phyloP scores from a whole-genome alignment of 2,888 invertebrate genomes.

The Lathronympha strigana region DNA sequence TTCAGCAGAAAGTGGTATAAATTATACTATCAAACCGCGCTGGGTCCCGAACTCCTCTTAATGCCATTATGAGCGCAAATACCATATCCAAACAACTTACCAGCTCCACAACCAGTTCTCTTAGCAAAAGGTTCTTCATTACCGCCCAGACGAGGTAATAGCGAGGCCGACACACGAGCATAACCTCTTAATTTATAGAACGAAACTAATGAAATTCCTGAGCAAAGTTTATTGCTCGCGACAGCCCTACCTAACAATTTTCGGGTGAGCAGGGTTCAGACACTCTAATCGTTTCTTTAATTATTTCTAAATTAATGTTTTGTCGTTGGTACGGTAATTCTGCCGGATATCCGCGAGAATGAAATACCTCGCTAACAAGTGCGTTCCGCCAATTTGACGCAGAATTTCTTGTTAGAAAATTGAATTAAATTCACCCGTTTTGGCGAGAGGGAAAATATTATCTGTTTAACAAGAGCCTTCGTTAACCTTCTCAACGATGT shows the following conservation, averaged over 20 bases:
- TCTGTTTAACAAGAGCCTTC: slow-evolving; percentile 1
- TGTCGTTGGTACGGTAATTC: slow-evolving; percentile 62
- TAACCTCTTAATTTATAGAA: slow-evolving; percentile 85
- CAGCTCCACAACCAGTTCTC: slow-evolving; percentile 49
- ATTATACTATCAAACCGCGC: too few relatives aligned
- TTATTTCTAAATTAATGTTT: slow-evolving; percentile 79
- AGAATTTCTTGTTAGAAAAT: slow-evolving; percentile 27
- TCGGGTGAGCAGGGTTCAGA: slow-evolving; percentile 65
- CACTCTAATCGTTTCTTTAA: slow-evolving; percentile 80
- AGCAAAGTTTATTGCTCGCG: slow-evolving; percentile 80
- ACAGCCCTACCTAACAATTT: slow-evolving; percentile 81
- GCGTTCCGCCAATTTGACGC: slow-evolving; percentile 31
- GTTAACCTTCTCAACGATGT: not conserved
- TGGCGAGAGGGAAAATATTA: slow-evolving; percentile 17
- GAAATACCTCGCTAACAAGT: slow-evolving; percentile 47
- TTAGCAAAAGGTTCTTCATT: slow-evolving; percentile 74
- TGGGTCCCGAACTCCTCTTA: too few relatives aligned
- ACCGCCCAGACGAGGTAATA: slow-evolving; percentile 78
- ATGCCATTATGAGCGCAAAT: not conserved
- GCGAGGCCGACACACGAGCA: slow-evolving; percentile 83
- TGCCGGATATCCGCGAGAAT: slow-evolving; percentile 48
- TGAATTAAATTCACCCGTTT: slow-evolving; percentile 22
- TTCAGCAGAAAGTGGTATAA: too few relatives aligned
- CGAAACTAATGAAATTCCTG: slow-evolving; percentile 84
- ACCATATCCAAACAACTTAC: slow-evolving; percentile 54